A percentile compares a stretch with the other conserved stretches of the same genome.
These are phyloP conservation scores for Hylaeus volcanicus DNA, from an alignment of 1,140 invertebrate species.

Conservation along the genomic window DNA sequence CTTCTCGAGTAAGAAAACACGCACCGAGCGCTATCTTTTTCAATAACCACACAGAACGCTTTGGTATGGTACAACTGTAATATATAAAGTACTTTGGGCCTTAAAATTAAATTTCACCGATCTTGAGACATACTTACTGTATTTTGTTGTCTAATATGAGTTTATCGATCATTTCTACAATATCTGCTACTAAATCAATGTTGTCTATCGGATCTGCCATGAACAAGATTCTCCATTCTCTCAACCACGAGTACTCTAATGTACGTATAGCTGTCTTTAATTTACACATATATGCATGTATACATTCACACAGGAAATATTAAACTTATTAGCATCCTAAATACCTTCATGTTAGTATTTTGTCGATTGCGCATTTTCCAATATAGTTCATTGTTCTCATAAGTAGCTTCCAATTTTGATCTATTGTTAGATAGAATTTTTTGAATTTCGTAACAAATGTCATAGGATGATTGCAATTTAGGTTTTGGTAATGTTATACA, in stretches of 20 bases:
- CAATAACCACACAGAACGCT: constrained; percentile 78
- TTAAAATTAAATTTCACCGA: constrained; percentile 11
- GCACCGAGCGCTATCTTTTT: constrained; percentile 78
- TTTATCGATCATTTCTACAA: constrained; percentile 78
- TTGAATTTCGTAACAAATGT: constrained; percentile 73
- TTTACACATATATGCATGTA: not conserved
- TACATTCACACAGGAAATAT: not conserved
- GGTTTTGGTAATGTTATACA: constrained; percentile 80
- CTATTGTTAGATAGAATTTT: constrained; percentile 70
- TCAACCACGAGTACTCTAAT: constrained; percentile 84
- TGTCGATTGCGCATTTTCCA: constrained; percentile 82
- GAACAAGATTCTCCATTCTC: constrained; percentile 83
- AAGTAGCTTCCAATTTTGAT: constrained; percentile 68
- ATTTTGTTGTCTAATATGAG: constrained; percentile 77
- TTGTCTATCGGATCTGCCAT: constrained; percentile 81
- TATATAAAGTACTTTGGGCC: constrained; percentile 31
- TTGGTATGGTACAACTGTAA: constrained; percentile 72
- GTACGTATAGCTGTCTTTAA: constrained; percentile 82
- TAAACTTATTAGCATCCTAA: constrained; percentile 14
- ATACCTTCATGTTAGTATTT: constrained; percentile 82
- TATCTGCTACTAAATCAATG: constrained; percentile 57
- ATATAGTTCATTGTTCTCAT: constrained; percentile 78
- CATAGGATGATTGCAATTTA: constrained; percentile 65
- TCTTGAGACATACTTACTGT: constrained; percentile 71
- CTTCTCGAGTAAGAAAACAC: constrained; percentile 69